phyloP scores from a whole-genome alignment of 2,797 vertebrate species.

The Dicrostonyx torquatus region DNA sequence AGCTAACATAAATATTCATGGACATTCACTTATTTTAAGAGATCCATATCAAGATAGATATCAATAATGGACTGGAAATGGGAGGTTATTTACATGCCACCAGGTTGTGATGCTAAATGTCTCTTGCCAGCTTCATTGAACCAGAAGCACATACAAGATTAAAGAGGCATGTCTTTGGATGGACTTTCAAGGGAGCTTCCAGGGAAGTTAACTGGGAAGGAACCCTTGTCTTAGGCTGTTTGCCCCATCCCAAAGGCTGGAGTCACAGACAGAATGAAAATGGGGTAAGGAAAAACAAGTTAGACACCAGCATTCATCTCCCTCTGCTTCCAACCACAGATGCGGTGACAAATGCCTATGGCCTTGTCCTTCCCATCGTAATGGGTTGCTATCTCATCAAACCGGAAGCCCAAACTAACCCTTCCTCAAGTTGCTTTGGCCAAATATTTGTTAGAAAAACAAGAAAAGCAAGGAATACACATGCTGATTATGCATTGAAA shows the following conservation, averaged over 20 bases:
- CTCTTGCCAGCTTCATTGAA: not conserved
- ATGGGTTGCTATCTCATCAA: not conserved
- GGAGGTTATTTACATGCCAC: not conserved
- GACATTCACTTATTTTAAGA: conserved; percentile 38
- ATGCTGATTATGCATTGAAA: not conserved
- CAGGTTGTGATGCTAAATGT: not conserved
- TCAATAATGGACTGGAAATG: conserved; percentile 6
- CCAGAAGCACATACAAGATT: not conserved
- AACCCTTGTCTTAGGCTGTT: not conserved
- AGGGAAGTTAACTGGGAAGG: not conserved
- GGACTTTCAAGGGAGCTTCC: not conserved
- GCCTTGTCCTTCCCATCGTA: too few relatives aligned
- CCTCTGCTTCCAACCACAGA: not conserved
- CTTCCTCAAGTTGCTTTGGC: not conserved
- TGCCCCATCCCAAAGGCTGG: not conserved
- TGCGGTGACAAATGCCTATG: not conserved
- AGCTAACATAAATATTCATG: conserved; percentile 23
- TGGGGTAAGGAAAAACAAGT: not conserved
- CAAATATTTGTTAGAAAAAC: not conserved
- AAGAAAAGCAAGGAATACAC: not conserved
- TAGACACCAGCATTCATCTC: not conserved
- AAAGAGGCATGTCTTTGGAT: not conserved
- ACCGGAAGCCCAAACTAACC: not conserved
- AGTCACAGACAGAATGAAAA: not conserved
- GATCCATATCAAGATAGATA: not conserved